Evolutionary conservation across 2,113 vertebrate genomes (phyloP), one percentile per base, ranked within the genome.

Genomic region (Xiphophorus hellerii): DNA sequence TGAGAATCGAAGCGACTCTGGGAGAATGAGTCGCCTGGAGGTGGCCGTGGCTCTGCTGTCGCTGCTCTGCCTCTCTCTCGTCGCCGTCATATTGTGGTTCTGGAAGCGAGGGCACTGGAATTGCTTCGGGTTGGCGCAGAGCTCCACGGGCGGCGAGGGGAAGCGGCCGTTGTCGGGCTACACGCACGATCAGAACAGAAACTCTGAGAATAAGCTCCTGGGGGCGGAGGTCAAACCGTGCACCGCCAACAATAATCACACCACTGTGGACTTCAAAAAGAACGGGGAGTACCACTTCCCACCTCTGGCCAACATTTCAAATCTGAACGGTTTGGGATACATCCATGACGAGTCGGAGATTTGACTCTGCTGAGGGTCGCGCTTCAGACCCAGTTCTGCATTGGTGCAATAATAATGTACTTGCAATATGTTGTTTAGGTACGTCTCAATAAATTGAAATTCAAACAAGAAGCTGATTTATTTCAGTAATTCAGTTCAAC

Each of bases 321-420:
- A 66, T 62, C 74, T 91, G 80, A 88, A 92, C 0, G 92, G 91
- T 44, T 84, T 93, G 69, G 90, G 91, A 66, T 93, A 85, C 78
- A 94, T 94, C 82, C 90, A 89, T 39, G 93, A 94, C 60, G 94
- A 94, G 87, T 95, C 94, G 7, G 93, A 95, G 83, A 94, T 93
- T 71, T 95, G 69, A 93, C 39, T 69, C 44, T 80, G 81, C 83
- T 74, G 76, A 84, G 66, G 66, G 67, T 25, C 48, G 65, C 67
- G 72, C 73, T 74, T 79, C 0, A 72, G 35, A 64, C 48, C 14
- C 6, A 79, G 74, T 60, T 68, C 51, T 20, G 58, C 28, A 27
- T 68, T 66, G 10, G 62, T 37, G 71, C 42, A 78, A 77, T 76
- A 63, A 78, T 77, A 27, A 81, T 76, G 77, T 61, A n/a, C 67